Evolutionary conservation across 2,888 invertebrate species (phyloP).

Genomic region (Amaurobius ferox): DNA sequence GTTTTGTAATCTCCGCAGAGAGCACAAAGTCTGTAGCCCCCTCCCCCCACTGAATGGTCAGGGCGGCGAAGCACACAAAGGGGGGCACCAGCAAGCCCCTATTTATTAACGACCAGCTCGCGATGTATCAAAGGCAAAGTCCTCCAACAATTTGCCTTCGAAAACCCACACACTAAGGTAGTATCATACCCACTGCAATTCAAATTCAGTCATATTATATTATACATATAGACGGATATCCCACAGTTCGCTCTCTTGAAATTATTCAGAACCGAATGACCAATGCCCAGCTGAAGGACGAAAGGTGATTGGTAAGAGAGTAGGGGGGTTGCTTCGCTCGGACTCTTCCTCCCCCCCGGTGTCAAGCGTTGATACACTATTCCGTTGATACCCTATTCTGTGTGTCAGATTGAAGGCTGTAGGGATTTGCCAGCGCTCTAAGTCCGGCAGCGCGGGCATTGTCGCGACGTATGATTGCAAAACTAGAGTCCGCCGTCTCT

Average conservation of each 20-base stretch:
- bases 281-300: constrained; percentile 58
- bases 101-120: constrained; percentile 58
- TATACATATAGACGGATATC: constrained; percentile 62
- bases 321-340: background rate
- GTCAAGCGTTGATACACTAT: constrained; percentile 35
- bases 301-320: constrained; percentile 41
- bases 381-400: constrained; percentile 19
- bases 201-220: constrained; percentile 65
- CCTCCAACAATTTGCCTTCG: constrained; percentile 52
- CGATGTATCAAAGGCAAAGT: constrained; percentile 66
- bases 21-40: background rate
- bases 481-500: constrained; percentile 52
- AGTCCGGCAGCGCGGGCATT: constrained; percentile 15
- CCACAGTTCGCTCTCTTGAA: constrained; percentile 23
- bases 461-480: constrained; percentile 42
- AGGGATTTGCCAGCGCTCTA: constrained; percentile 18
- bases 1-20: constrained; percentile 27
- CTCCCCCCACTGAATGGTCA: background rate
- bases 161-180: background rate
- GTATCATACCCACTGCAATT: constrained; percentile 16
- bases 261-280: constrained; percentile 69
- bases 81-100: constrained; percentile 28
- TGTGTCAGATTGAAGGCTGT: constrained; percentile 11
- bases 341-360: constrained; percentile 13
- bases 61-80: background rate